Conservation (phyloP, 2,797 vertebrate genomes). For the Atherinosoma microstoma region DNA sequence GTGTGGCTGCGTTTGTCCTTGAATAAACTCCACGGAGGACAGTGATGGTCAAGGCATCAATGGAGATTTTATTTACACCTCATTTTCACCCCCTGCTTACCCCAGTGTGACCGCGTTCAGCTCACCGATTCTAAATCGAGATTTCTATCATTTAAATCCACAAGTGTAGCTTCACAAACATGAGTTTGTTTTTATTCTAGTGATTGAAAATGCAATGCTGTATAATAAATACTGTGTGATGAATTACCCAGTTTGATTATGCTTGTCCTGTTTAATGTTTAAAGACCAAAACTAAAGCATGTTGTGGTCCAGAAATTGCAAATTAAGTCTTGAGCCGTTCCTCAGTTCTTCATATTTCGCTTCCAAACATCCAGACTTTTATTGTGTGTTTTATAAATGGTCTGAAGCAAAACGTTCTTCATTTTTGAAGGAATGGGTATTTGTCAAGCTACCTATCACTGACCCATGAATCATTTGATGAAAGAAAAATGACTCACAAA, state of each 20-base stretch:
- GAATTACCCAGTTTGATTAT: not conserved
- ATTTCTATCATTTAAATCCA: not conserved
- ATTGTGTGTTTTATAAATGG: not conserved
- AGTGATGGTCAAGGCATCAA: not conserved
- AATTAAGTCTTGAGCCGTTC: not conserved
- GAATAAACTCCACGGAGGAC: conserved; percentile 7
- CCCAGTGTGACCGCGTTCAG: not conserved
- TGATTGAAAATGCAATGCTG: not conserved
- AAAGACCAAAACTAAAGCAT: not conserved
- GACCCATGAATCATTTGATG: not conserved
- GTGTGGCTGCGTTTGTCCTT: conserved; percentile 57
- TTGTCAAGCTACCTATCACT: no score
- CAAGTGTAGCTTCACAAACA: not conserved
- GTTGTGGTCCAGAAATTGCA: not conserved
- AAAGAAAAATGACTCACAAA: no score
- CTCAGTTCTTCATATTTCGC: not conserved
- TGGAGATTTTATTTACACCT: conserved; percentile 2
- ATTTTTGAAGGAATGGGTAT: no score
- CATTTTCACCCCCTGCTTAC: not conserved
- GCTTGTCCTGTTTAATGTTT: not conserved
- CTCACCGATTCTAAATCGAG: not conserved
- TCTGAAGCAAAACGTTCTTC: not conserved
- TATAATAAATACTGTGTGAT: conserved; percentile 2
- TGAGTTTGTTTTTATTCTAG: not conserved
- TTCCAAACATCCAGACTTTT: not conserved